Conservation (phyloP, 2,113 vertebrate genomes). For the Semnornis frantzii region DNA sequence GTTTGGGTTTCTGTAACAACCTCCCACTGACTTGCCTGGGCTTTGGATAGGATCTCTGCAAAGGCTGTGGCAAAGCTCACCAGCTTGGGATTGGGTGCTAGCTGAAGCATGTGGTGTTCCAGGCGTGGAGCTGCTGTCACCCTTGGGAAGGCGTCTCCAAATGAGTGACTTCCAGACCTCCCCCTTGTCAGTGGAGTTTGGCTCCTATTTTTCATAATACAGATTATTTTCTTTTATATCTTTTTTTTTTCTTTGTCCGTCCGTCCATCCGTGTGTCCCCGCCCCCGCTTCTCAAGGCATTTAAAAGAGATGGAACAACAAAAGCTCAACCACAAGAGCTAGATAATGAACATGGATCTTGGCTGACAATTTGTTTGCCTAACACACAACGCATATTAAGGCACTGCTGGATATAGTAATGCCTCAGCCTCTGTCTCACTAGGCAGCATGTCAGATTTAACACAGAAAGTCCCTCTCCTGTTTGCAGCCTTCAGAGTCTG, state of each 20-base stretch:
- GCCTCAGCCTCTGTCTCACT: background rate
- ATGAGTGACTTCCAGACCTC: background rate
- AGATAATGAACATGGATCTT: background rate
- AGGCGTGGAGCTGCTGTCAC: background rate
- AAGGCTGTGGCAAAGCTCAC: background rate
- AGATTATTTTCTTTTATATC: background rate
- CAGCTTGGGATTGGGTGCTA: background rate
- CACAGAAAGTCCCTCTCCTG: background rate
- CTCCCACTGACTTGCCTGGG: background rate
- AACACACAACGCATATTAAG: background rate
- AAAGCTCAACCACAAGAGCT: background rate
- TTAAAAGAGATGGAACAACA: background rate
- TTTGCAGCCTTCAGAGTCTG: background rate
- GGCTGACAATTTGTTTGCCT: slow-evolving; percentile 34
- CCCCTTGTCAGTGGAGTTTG: background rate
- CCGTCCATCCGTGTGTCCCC: too few species aligned
- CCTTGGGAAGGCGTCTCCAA: background rate
- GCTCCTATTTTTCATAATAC: slow-evolving; percentile 28
- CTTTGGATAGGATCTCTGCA: background rate
- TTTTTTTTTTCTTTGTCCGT: background rate
- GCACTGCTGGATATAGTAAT: background rate
- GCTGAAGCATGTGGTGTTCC: background rate
- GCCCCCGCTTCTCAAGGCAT: background rate
- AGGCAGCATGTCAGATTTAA: background rate
- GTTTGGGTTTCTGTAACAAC: background rate